Percentiles rank a stretch among this genome's conserved stretches.
phyloP scores from a whole-genome alignment of 2,888 invertebrate genomes.

The Meiosimyza decipiens region DNA sequence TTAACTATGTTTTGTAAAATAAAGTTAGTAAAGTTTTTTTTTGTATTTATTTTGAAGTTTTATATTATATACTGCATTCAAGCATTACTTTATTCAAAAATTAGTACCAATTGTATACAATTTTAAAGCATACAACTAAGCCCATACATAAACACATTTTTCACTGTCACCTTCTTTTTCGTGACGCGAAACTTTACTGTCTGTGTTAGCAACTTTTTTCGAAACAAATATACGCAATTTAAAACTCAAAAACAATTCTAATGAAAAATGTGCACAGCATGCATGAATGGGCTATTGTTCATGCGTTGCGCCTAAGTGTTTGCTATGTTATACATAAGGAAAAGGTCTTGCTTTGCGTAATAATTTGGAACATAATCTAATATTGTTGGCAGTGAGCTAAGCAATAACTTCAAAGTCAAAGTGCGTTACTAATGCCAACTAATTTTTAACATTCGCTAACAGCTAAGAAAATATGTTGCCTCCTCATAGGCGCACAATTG shows the following conservation, averaged over 20 bases:
- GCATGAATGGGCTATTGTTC: constrained; percentile 23
- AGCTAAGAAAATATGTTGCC: no score
- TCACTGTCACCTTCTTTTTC: no score
- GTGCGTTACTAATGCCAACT: constrained; percentile 8
- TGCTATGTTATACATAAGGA: neutral
- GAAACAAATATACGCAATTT: constrained; percentile 8
- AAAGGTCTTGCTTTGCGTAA: neutral
- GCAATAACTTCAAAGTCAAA: neutral
- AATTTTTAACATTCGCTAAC: neutral
- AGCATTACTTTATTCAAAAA: no score
- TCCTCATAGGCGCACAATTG: no score
- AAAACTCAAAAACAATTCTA: constrained; percentile 27
- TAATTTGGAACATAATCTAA: constrained; percentile 17
- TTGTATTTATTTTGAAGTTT: no score
- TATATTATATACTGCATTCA: no score
- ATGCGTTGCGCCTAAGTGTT: constrained; percentile 16
- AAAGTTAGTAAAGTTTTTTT: no score
- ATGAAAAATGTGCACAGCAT: constrained; percentile 21
- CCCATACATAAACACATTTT: no score
- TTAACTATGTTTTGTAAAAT: no score
- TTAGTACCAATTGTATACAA: no score
- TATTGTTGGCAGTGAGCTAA: neutral
- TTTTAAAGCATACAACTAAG: no score
- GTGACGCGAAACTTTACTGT: neutral
- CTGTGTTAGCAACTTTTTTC: neutral